These are phyloP conservation scores for Eurytoma adleriae DNA, from an alignment of 2,888 invertebrate species.

Conservation along the genomic window DNA sequence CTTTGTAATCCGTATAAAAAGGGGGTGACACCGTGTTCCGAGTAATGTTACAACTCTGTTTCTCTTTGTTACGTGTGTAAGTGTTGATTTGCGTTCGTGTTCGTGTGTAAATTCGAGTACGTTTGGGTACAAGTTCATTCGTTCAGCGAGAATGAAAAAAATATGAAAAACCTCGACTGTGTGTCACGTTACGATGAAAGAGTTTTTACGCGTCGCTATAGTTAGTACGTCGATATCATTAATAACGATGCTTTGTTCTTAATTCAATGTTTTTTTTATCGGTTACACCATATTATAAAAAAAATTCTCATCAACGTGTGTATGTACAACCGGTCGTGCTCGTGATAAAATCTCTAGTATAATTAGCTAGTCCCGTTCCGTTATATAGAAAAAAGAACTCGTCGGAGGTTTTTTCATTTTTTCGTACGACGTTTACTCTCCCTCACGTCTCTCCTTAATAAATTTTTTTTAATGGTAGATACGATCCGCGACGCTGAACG, in stretches of 20 bases:
- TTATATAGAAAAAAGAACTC: slow-evolving; percentile 53
- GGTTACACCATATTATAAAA: slow-evolving; percentile 42
- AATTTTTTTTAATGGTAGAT: slow-evolving; percentile 8
- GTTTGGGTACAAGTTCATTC: not conserved
- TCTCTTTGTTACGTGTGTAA: slow-evolving; percentile 23
- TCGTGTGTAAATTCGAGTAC: not conserved
- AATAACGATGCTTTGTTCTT: slow-evolving; percentile 23
- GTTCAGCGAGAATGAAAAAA: slow-evolving; percentile 51
- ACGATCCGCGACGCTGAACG: slow-evolving; percentile 23
- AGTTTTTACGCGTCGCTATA: slow-evolving; percentile 34
- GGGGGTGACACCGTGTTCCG: slow-evolving; percentile 36
- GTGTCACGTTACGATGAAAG: slow-evolving; percentile 42
- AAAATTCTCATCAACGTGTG: slow-evolving; percentile 48
- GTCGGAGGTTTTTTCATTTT: slow-evolving; percentile 38
- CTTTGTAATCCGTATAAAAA: slow-evolving; percentile 56
- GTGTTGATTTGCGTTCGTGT: slow-evolving; percentile 3
- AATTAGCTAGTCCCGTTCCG: slow-evolving; percentile 43
- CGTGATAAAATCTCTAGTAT: slow-evolving; percentile 46
- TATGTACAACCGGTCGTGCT: slow-evolving; percentile 56
- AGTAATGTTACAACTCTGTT: slow-evolving; percentile 25
- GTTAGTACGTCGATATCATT: slow-evolving; percentile 38
- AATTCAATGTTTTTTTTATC: slow-evolving; percentile 17
- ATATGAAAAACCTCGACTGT: slow-evolving; percentile 53
- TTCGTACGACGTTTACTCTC: not conserved
- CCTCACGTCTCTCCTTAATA: not conserved